Percentiles rank a stretch among this genome's conserved stretches.
Conservation (phyloP, 2,888 invertebrate species). For the Mechanitis messenoides region DNA sequence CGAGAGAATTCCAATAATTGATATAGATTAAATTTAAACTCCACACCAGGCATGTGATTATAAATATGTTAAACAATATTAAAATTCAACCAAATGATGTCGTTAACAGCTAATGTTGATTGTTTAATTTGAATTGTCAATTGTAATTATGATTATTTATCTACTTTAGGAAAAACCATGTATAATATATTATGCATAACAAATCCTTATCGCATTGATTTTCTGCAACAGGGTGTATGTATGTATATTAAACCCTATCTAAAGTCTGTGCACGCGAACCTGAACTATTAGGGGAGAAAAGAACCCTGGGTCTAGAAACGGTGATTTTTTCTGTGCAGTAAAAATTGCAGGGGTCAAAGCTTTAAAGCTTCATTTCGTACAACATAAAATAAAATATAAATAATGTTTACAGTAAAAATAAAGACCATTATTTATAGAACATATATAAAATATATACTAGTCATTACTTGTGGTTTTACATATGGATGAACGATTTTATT, state of each 20-base stretch:
- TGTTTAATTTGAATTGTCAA: not conserved
- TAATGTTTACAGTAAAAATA: too few relatives aligned
- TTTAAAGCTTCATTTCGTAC: too few relatives aligned
- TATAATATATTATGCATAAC: not conserved
- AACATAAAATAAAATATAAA: too few relatives aligned
- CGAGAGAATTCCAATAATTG: too few relatives aligned
- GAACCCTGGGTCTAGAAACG: slow-evolving; percentile 4
- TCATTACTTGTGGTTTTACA: too few relatives aligned
- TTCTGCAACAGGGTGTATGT: not conserved
- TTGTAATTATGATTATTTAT: not conserved
- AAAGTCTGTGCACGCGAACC: slow-evolving; percentile 4
- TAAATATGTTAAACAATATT: not conserved
- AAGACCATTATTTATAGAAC: too few relatives aligned
- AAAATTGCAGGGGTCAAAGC: too few relatives aligned
- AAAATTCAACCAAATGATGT: not conserved
- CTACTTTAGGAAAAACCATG: not conserved
- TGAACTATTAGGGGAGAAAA: not conserved
- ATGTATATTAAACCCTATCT: slow-evolving; percentile 6
- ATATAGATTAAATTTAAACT: too few relatives aligned
- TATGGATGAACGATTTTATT: too few relatives aligned
- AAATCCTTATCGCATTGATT: not conserved
- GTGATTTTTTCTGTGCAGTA: not conserved
- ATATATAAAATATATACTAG: too few relatives aligned
- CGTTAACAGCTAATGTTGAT: not conserved
- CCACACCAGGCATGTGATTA: too few relatives aligned